These are phyloP conservation scores for Liodrosophila aerea DNA, from an alignment of 2,888 invertebrate species.

Conservation along the genomic window DNA sequence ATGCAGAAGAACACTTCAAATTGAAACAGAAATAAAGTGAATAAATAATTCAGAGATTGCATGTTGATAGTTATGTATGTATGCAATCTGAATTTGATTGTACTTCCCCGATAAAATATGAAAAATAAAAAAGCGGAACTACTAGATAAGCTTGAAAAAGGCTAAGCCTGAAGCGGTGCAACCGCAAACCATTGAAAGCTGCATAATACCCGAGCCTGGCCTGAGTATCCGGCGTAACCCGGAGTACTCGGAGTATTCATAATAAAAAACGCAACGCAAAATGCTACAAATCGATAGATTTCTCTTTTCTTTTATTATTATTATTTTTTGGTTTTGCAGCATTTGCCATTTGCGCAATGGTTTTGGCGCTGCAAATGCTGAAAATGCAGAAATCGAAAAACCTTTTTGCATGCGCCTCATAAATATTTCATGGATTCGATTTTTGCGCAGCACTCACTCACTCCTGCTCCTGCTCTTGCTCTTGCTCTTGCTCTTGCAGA, in stretches of 20 bases:
- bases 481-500: slow-evolving; percentile 63
- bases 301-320: slow-evolving; percentile 34
- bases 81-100: slow-evolving; percentile 36
- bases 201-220: slow-evolving; percentile 38
- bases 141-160: slow-evolving; percentile 22
- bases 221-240: slow-evolving; percentile 24
- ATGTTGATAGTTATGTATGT: slow-evolving; percentile 3
- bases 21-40: background rate
- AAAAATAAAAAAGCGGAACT: too few relatives aligned
- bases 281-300: slow-evolving; percentile 57
- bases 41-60: slow-evolving; percentile 18
- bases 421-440: slow-evolving; percentile 73
- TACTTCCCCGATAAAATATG: slow-evolving; percentile 2
- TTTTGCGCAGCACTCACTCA: slow-evolving; percentile 63
- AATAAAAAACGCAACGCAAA: slow-evolving; percentile 32
- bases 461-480: slow-evolving; percentile 3
- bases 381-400: slow-evolving; percentile 53
- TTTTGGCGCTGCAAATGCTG: slow-evolving; percentile 38
- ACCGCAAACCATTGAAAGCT: slow-evolving; percentile 30
- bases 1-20: background rate
- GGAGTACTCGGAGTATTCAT: slow-evolving; percentile 20
- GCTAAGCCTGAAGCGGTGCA: slow-evolving; percentile 30
- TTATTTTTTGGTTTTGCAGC: too few relatives aligned
- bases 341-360: slow-evolving; percentile 47
- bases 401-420: slow-evolving; percentile 66